phyloP scores from a whole-genome alignment of 1,140 invertebrate species.

The Cotesia typhae region DNA sequence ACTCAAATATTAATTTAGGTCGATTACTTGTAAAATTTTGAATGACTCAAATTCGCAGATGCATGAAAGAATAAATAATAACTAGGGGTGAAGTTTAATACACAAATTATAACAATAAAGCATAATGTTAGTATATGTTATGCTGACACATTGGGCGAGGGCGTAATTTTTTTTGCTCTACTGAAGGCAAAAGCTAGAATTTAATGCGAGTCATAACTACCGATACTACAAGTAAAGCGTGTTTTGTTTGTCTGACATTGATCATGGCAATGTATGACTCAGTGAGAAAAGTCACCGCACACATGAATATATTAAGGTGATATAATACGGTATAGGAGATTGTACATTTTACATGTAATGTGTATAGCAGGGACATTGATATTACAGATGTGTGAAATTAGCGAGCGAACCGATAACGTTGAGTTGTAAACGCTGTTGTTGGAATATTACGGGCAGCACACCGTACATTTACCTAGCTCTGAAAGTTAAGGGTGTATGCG shows the following conservation, averaged over 20 bases:
- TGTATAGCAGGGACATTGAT: slow-evolving; percentile 29
- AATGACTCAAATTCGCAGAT: too few relatives aligned
- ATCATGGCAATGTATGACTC: slow-evolving; percentile 37
- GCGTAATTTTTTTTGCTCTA: too few relatives aligned
- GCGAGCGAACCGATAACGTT: slow-evolving; percentile 23
- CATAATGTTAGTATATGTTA: too few relatives aligned
- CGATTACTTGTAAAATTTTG: too few relatives aligned
- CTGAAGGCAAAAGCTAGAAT: neutral
- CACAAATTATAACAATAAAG: too few relatives aligned
- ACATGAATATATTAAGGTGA: too few relatives aligned
- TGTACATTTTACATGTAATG: neutral
- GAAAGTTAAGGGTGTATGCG: neutral
- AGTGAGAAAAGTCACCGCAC: slow-evolving; percentile 26
- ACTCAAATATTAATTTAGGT: too few relatives aligned
- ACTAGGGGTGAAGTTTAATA: too few relatives aligned
- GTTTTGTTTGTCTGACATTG: slow-evolving; percentile 7
- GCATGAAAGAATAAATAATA: too few relatives aligned
- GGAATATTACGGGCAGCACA: neutral
- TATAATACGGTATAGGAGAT: too few relatives aligned
- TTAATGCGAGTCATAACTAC: slow-evolving; percentile 5
- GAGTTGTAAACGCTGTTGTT: neutral
- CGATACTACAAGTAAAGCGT: neutral
- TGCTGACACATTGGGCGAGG: too few relatives aligned
- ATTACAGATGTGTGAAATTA: slow-evolving; percentile 34
- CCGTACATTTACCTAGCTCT: neutral